Percentiles rank a stretch among this genome's conserved stretches.
Evolutionary conservation across 2,113 vertebrate genomes (phyloP).

Genomic region (Pluvialis apricaria): DNA sequence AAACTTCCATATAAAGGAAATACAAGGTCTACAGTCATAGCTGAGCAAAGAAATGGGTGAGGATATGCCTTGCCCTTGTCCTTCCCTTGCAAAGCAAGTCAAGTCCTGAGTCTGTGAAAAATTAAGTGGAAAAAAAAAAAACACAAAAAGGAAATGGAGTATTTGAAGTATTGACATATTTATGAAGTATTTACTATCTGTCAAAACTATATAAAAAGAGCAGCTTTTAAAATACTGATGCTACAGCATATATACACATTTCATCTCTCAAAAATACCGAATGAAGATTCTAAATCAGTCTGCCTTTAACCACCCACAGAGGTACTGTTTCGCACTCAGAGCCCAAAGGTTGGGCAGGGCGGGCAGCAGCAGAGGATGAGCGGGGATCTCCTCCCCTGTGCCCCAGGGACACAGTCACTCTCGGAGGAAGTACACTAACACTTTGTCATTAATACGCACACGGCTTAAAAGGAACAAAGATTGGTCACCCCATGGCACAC

Average conservation of each 20-base stretch:
- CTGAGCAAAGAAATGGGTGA: neutral
- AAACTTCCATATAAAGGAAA: neutral
- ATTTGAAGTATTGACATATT: neutral
- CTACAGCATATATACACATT: neutral
- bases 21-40: neutral
- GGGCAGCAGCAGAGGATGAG: neutral
- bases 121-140: neutral
- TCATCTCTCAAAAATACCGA: neutral
- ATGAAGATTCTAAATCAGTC: neutral
- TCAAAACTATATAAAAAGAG: neutral
- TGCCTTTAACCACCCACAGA: neutral
- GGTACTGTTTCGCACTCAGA: neutral
- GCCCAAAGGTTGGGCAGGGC: neutral
- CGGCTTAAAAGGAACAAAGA: neutral
- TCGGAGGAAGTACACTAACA: neutral
- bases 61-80: neutral
- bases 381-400: neutral
- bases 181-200: neutral
- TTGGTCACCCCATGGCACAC: neutral
- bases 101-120: neutral
- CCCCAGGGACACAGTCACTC: neutral
- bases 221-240: neutral
- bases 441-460: neutral
- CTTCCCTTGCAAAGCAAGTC: neutral
- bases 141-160: neutral